These are phyloP conservation scores for Speoplatyrhinus poulsoni DNA, from an alignment of 2,113 vertebrate species.

Conservation along the genomic window DNA sequence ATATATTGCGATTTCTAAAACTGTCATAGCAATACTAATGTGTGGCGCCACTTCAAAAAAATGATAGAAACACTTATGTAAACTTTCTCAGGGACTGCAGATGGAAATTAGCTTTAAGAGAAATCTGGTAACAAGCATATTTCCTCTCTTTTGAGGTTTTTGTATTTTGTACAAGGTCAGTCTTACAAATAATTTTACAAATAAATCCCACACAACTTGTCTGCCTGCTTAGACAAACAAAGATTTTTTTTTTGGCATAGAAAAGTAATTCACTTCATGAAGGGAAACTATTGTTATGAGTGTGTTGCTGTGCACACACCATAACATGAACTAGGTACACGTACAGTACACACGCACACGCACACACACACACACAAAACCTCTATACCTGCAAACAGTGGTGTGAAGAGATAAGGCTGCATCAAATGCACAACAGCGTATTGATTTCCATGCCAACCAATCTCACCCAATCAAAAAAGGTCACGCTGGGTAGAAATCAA, in stretches of 20 bases:
- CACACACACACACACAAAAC: constrained; percentile 20
- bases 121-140: too few relatives aligned
- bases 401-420: constrained; percentile 75
- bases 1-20: too few relatives aligned
- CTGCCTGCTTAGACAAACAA: constrained; percentile 19
- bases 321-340: constrained; percentile 9
- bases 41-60: too few relatives aligned
- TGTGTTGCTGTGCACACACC: constrained; percentile 6
- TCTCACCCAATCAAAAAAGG: constrained; percentile 81
- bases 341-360: constrained; percentile 9
- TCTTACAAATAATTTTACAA: neutral
- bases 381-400: constrained; percentile 72
- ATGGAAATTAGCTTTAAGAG: too few relatives aligned
- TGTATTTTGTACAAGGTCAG: too few relatives aligned
- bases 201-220: neutral
- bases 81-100: too few relatives aligned
- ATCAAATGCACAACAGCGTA: constrained; percentile 73
- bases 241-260: constrained; percentile 28
- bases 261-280: constrained; percentile 63
- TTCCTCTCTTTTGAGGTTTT: too few relatives aligned
- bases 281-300: constrained; percentile 61
- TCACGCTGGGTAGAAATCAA: constrained; percentile 76
- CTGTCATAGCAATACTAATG: too few relatives aligned
- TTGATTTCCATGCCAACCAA: constrained; percentile 81
- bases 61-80: too few relatives aligned